These are phyloP conservation scores for Sparidentex hasta DNA, from an alignment of 2,797 vertebrate species.

Conservation along the genomic window DNA sequence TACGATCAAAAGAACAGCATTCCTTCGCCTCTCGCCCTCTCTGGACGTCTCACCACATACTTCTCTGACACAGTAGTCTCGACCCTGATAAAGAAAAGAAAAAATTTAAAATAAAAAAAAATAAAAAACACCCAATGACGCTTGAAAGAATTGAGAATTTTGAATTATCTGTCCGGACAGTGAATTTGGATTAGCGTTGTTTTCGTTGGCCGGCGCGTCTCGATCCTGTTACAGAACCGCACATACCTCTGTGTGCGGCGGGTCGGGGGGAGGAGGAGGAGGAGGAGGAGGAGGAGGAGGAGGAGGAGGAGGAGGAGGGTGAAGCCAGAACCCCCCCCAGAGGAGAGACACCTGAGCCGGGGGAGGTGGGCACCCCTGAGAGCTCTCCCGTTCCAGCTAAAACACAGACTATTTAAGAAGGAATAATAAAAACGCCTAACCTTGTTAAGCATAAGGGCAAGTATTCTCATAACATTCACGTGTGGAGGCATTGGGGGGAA, in stretches of 20 bases:
- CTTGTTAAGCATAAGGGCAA: conserved; percentile 70
- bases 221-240: conserved; percentile 73
- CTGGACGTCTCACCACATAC: conserved; percentile 20
- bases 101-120: no score
- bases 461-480: conserved; percentile 73
- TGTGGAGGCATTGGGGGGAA: conserved; percentile 46
- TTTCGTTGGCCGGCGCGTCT: conserved; percentile 63
- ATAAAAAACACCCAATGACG: conserved; percentile 58
- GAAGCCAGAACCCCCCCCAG: conserved; percentile 48
- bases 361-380: conserved; percentile 60
- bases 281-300: no score
- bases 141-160: conserved; percentile 58
- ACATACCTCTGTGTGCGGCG: conserved; percentile 63
- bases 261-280: conserved; percentile 14
- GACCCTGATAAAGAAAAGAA: conserved; percentile 21
- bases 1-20: conserved; percentile 66
- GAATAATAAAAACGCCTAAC: conserved; percentile 81
- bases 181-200: conserved; percentile 74
- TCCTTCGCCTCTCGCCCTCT: background rate
- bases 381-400: conserved; percentile 72
- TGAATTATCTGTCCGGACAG: conserved; percentile 74
- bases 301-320: no score
- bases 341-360: conserved; percentile 75
- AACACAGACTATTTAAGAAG: conserved; percentile 77
- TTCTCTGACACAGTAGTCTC: conserved; percentile 50